Base-by-base conservation (phyloP, 2,113 vertebrate genomes). In the Penelope pileata region DNA sequence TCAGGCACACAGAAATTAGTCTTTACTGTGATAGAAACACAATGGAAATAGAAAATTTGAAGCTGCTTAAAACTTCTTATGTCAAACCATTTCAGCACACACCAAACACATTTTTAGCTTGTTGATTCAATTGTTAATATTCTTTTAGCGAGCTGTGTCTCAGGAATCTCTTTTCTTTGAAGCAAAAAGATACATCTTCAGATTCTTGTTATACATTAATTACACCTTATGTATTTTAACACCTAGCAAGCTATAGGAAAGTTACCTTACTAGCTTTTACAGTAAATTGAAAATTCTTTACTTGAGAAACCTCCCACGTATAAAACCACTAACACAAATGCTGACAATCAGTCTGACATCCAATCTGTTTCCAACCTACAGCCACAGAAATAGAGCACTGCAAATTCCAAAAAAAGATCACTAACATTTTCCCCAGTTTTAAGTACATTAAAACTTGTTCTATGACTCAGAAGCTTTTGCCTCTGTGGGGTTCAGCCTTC, bases 291-390 rank as follows among this genome's bases (percentile, higher is more conserved):
- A 45, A 91, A 85, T 30, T 38, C 81, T 81, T 69, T 81, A 59
- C 83, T 91, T 87, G 38, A 93, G 91, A 90, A 92, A 83, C 87
- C 82, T 90, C 95, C 93, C 80, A 95, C 93, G 63, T 22, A 62
- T 38, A 82, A 79, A 93, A 81, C 64, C 26, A 69, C 60, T 90
- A 92, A 86, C 88, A 95, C 76, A 96, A 93, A 91, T 2, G 47
- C 87, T 95, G 93, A 95, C 95, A 95, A 92, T 95, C 96, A 96
- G 95, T 94, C 95, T 96, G 94, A 96, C 95, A 95, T 96, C 87
- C 95, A 96, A 97, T 97, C 95, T 97, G 96, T 95, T 94, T 88
- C 67, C 93, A 96, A 4, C 93, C 96, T 74, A 96, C 95, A 48
- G 82, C 64, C 91, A 83, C 93, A 83, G 87, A 96, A 97, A 97